A percentile compares a stretch with the other conserved stretches of the same genome.
Evolutionary conservation across 2,888 invertebrate species (phyloP).

Genomic region (Calameuta pallipes): DNA sequence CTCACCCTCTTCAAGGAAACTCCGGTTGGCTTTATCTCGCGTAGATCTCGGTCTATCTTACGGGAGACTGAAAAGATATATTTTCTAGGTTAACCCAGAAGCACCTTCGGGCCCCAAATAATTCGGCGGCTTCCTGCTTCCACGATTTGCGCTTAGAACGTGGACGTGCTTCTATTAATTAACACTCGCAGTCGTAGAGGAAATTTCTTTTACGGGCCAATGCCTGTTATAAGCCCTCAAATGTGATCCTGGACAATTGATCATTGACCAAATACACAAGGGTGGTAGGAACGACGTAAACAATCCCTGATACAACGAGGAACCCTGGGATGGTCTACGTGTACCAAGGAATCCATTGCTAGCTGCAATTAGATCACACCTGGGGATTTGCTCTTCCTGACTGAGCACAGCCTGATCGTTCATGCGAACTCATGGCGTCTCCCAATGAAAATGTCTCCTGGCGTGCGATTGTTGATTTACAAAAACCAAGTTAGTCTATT

Average conservation of each 20-base stretch:
- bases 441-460: not conserved
- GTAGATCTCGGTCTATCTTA: not conserved
- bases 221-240: not conserved
- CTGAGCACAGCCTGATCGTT: slow-evolving; percentile 27
- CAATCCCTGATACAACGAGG: slow-evolving; percentile 56
- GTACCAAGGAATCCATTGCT: slow-evolving; percentile 53
- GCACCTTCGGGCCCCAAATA: not conserved
- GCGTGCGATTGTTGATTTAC: not conserved
- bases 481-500: not conserved
- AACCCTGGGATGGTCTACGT: slow-evolving; percentile 53
- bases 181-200: not conserved
- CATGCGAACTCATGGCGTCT: slow-evolving; percentile 27
- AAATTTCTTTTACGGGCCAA: not conserved
- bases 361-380: slow-evolving; percentile 44
- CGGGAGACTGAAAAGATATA: not conserved
- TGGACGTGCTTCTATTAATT: not conserved
- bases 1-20: not conserved
- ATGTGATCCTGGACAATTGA: not conserved
- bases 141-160: not conserved
- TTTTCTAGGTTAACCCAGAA: not conserved
- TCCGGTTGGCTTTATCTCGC: not conserved
- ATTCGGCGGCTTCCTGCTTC: not conserved
- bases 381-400: slow-evolving; percentile 34
- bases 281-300: slow-evolving; percentile 36
- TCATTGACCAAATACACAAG: not conserved